These are phyloP conservation scores for Byasa hedistus DNA, from an alignment of 2,888 invertebrate genomes.

Conservation along the genomic window DNA sequence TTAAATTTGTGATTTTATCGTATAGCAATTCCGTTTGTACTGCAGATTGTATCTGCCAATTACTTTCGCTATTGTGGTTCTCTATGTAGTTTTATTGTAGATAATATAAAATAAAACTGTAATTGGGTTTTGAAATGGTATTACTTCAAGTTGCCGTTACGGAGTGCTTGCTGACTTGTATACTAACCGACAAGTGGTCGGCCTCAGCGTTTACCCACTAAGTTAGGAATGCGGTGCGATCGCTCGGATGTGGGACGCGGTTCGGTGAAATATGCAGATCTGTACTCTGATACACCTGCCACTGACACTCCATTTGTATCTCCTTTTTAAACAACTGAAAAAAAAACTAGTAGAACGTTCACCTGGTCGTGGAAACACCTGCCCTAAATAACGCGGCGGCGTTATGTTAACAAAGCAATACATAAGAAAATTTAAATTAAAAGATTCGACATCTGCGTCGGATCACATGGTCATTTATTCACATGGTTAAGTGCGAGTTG, in stretches of 20 bases:
- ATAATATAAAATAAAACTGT: neutral
- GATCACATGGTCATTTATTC: too few relatives aligned
- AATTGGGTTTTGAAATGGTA: neutral
- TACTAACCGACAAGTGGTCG: constrained; percentile 33
- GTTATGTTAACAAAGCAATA: neutral
- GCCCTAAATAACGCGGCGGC: neutral
- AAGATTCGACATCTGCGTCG: too few relatives aligned
- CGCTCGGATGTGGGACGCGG: constrained; percentile 27
- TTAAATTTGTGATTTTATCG: too few relatives aligned
- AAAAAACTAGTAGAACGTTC: too few relatives aligned
- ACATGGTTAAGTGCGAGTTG: too few relatives aligned
- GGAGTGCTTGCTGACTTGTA: constrained; percentile 5
- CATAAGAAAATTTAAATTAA: too few relatives aligned
- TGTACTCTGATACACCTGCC: constrained; percentile 21
- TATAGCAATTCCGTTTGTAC: too few relatives aligned
- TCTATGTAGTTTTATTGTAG: too few relatives aligned
- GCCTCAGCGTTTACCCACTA: constrained; percentile 58
- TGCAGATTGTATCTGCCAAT: too few relatives aligned
- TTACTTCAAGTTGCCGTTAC: neutral
- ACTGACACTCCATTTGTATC: neutral
- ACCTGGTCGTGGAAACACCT: too few relatives aligned
- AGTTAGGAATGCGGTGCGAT: constrained; percentile 63
- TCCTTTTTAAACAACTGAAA: too few relatives aligned
- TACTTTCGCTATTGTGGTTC: too few relatives aligned
- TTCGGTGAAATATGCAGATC: constrained; percentile 35